phyloP scores from a whole-genome alignment of 1,140 invertebrate genomes.

The Himalopsyche phryganea region DNA sequence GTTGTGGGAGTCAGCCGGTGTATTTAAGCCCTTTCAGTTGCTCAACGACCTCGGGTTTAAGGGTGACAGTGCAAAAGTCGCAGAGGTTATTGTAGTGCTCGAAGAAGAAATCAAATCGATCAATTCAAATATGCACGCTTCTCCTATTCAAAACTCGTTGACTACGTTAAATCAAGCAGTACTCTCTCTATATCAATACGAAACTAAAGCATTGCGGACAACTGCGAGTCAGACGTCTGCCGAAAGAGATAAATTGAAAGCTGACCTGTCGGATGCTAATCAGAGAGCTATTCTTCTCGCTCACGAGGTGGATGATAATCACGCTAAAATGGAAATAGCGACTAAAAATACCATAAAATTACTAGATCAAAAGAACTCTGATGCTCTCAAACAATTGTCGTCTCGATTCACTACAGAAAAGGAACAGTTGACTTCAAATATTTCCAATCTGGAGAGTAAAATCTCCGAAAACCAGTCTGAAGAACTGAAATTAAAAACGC shows the following conservation, averaged over 20 bases:
- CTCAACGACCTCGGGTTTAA: slow-evolving; percentile 69
- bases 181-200: slow-evolving; percentile 38
- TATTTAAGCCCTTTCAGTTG: slow-evolving; percentile 59
- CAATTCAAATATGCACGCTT: slow-evolving; percentile 38
- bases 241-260: slow-evolving; percentile 66
- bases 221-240: slow-evolving; percentile 37
- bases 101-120: slow-evolving; percentile 69
- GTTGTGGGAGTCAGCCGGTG: slow-evolving; percentile 68
- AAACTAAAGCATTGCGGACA: slow-evolving; percentile 35
- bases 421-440: slow-evolving; percentile 59
- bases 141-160: slow-evolving; percentile 34
- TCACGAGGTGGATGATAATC: slow-evolving; percentile 86
- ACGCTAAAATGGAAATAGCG: slow-evolving; percentile 72
- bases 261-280: slow-evolving; percentile 77
- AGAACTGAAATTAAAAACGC: slow-evolving; percentile 58
- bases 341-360: slow-evolving; percentile 64
- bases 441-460: slow-evolving; percentile 55
- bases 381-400: slow-evolving; percentile 67
- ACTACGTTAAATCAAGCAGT: slow-evolving; percentile 40
- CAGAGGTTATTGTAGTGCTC: slow-evolving; percentile 67
- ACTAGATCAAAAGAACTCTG: slow-evolving; percentile 71
- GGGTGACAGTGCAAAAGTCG: slow-evolving; percentile 59
- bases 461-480: slow-evolving; percentile 59
- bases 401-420: slow-evolving; percentile 65
- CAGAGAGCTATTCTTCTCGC: slow-evolving; percentile 73